Evolutionary conservation across 2,113 vertebrate species (phyloP).

Genomic region (Poecilia latipinna): DNA sequence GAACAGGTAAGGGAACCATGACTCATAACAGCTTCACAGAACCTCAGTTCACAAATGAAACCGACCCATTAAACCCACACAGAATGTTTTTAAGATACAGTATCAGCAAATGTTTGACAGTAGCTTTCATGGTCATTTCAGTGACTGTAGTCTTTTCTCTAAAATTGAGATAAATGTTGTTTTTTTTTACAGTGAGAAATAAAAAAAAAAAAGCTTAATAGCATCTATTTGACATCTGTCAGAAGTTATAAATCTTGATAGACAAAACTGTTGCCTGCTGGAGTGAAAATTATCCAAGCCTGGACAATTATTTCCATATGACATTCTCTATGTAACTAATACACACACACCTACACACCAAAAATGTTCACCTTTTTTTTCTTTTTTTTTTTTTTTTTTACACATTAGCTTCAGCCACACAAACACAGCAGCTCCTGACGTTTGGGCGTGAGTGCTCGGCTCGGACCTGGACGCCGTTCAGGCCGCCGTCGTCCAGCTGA

Average conservation of each 20-base stretch:
- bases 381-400: neutral
- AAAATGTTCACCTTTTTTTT: neutral
- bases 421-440: slow-evolving; percentile 7
- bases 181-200: neutral
- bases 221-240: slow-evolving; percentile 53
- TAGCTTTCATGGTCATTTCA: neutral
- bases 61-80: too few species aligned
- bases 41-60: too few species aligned
- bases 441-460: slow-evolving; percentile 10
- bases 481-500: neutral
- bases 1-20: too few species aligned
- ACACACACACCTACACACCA: slow-evolving; percentile 13
- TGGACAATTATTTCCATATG: slow-evolving; percentile 68
- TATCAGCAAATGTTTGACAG: neutral
- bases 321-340: slow-evolving; percentile 12
- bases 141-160: neutral
- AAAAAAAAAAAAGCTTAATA: slow-evolving; percentile 28
- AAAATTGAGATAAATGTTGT: neutral
- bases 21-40: too few species aligned
- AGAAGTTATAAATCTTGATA: slow-evolving; percentile 56
- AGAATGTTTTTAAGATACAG: too few species aligned
- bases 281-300: slow-evolving; percentile 44
- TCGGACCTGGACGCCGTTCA: slow-evolving; percentile 30
- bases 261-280: slow-evolving; percentile 45
- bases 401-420: slow-evolving; percentile 6